Evolutionary conservation across 1,140 invertebrate species (phyloP).

Genomic region (Drosophila neocordata): DNA sequence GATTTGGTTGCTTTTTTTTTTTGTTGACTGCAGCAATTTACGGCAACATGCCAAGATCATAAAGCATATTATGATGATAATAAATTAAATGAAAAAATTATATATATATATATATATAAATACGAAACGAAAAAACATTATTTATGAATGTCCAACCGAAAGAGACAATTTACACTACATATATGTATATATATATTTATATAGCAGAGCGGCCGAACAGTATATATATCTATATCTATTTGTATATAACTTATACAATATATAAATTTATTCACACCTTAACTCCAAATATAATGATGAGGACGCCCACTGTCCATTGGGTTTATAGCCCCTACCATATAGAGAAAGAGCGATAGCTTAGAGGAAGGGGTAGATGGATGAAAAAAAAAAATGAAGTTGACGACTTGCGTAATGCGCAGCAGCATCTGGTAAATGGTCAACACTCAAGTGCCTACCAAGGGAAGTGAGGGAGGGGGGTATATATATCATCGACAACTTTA

Average conservation of each 20-base stretch:
- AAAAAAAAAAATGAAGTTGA: conserved; percentile 68
- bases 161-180: conserved; percentile 40
- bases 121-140: conserved; percentile 17
- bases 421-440: conserved; percentile 35
- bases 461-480: not conserved
- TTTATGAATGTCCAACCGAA: conserved; percentile 50
- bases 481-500: conserved; percentile 14
- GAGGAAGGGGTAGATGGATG: not conserved
- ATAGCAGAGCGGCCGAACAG: not conserved
- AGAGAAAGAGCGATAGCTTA: not conserved
- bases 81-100: conserved; percentile 74
- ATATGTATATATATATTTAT: not conserved
- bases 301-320: conserved; percentile 66
- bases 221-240: not conserved
- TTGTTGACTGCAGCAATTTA: conserved; percentile 79
- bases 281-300: conserved; percentile 55
- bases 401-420: conserved; percentile 73
- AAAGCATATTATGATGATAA: conserved; percentile 76
- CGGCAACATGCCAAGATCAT: conserved; percentile 77
- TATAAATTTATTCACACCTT: conserved; percentile 77
- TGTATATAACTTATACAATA: conserved; percentile 22
- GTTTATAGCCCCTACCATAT: conserved; percentile 58
- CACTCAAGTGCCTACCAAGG: conserved; percentile 45
- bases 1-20: conserved; percentile 30
- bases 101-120: conserved; percentile 1